phyloP scores from a whole-genome alignment of 2,888 invertebrate species.

The Oeneis ivallda region DNA sequence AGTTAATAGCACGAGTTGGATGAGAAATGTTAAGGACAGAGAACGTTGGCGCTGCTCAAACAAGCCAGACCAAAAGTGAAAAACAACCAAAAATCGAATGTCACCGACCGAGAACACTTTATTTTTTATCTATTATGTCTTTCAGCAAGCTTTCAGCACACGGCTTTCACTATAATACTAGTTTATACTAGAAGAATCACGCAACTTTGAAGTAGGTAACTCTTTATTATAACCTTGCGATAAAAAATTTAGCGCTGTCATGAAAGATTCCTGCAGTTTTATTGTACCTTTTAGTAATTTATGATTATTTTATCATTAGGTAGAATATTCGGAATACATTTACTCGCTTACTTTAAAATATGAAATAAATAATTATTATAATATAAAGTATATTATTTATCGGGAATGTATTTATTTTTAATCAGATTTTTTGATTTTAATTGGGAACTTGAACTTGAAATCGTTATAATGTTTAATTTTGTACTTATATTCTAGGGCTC shows the following conservation, averaged over 20 bases:
- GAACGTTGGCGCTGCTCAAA: neutral
- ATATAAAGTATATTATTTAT: too few species aligned
- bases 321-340: neutral
- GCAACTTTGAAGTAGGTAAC: slow-evolving; percentile 76
- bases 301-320: neutral
- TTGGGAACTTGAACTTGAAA: too few species aligned
- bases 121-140: slow-evolving; percentile 51
- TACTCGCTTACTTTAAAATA: too few species aligned
- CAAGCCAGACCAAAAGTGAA: slow-evolving; percentile 49
- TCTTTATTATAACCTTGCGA: slow-evolving; percentile 49
- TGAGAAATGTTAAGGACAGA: neutral
- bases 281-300: neutral
- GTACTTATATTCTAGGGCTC: too few species aligned
- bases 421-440: too few species aligned
- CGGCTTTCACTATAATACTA: slow-evolving; percentile 71
- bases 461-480: too few species aligned
- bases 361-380: too few species aligned
- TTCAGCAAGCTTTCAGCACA: too few species aligned
- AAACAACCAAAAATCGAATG: slow-evolving; percentile 52
- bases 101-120: slow-evolving; percentile 50
- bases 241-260: slow-evolving; percentile 47
- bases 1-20: too few species aligned
- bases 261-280: slow-evolving; percentile 36
- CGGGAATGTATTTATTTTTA: too few species aligned
- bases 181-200: slow-evolving; percentile 65